A percentile compares a stretch with the other conserved stretches of the same genome.
Conservation (phyloP, 2,888 invertebrate genomes). For the Uloborus plumipes region DNA sequence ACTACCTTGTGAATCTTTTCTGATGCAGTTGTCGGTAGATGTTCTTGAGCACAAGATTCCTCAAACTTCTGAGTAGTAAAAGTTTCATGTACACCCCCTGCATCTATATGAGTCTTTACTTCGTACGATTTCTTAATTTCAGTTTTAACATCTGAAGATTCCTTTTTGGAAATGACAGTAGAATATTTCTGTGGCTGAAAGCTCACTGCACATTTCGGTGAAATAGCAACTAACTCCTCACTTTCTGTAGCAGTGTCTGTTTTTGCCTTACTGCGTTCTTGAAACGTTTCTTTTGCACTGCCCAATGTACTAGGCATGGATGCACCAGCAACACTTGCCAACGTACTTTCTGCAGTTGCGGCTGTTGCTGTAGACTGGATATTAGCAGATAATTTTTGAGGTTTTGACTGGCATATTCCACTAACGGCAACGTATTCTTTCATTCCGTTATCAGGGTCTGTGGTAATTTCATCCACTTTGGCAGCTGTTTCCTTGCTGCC, state of each 20-base stretch:
- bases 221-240: constrained; percentile 20
- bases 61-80: constrained; percentile 24
- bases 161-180: constrained; percentile 35
- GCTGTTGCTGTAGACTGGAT: constrained; percentile 13
- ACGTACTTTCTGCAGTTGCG: background rate
- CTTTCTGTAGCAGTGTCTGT: background rate
- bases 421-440: constrained; percentile 43
- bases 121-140: constrained; percentile 47
- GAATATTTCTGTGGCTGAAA: constrained; percentile 50
- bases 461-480: background rate
- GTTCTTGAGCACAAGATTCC: background rate
- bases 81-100: constrained; percentile 23
- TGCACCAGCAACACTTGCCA: background rate
- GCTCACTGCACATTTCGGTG: constrained; percentile 32
- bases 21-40: background rate
- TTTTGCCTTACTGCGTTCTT: background rate
- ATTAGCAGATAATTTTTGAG: constrained; percentile 29
- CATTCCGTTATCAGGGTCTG: constrained; percentile 1
- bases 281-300: no score
- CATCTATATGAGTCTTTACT: constrained; percentile 34
- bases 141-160: constrained; percentile 38
- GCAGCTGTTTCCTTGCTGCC: background rate
- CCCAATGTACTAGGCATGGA: background rate
- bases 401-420: constrained; percentile 19
- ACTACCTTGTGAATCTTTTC: constrained; percentile 44